Evolutionary conservation across 2,888 invertebrate genomes (phyloP), one percentile per base, ranked within the genome.

Genomic region (Eupithecia insigniata): DNA sequence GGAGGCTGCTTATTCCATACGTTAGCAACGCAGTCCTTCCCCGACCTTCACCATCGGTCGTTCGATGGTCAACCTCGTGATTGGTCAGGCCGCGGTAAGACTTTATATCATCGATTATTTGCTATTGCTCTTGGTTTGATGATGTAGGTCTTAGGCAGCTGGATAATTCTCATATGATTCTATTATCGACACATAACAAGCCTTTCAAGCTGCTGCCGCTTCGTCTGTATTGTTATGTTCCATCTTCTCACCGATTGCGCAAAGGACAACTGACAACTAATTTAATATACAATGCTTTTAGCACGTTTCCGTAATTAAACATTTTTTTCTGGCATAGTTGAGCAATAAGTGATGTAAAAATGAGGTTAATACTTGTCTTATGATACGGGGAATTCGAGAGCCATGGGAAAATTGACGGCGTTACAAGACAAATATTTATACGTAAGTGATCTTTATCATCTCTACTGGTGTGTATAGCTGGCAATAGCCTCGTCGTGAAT

Each of bases 361-460:
- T 76, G 75, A 76, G 77, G 72, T 71, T 77, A 76, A 70, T 73
- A 73, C 68, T 69, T 74, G 61, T 51, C 22, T 51, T 22, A 46
- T 46, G 46, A 51, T 66, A 78, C 81, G 71, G 73, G 73, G 80
- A 79, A 80, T 76, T 74, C 62, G 70, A 74, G 76, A 77, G 76
- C 60, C 75, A 80, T 81, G 80, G 77, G 81, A 80, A 75, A 74
- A 76, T 70, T 74, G 71, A 69, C 72, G 62, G 64, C 62, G 64
- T 76, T 69, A 70, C 65, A 69, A 68, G 66, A 46, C 55, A 22
- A 62, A 55, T 68, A 39, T 69, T 51, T 55, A 12, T 55, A 55
- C 55, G 55, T 26, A 64, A 36, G 70, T 65, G 70, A 69, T 55
- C 55, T 55, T 55, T 55, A 26, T 55, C 55, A 26, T 12, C 5